These are phyloP conservation scores for Ips nitidus DNA, from an alignment of 1,140 invertebrate species.

Conservation along the genomic window DNA sequence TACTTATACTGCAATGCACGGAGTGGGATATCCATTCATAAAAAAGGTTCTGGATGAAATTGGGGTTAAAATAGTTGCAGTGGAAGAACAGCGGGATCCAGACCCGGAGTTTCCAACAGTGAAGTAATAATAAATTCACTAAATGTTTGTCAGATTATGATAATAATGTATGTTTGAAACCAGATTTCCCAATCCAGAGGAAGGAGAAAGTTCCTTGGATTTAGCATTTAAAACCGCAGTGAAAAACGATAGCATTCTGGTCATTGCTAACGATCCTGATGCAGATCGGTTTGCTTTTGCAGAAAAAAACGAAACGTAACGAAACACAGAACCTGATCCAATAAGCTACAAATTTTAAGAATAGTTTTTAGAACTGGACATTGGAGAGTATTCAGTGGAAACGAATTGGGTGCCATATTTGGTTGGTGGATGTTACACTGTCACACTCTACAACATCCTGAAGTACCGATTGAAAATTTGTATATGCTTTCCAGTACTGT, in stretches of 20 bases:
- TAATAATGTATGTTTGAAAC: slow-evolving; percentile 24
- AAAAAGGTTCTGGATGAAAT: slow-evolving; percentile 72
- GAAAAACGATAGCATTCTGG: slow-evolving; percentile 66
- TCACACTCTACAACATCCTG: slow-evolving; percentile 56
- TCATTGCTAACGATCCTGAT: slow-evolving; percentile 99
- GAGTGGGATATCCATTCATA: slow-evolving; percentile 87
- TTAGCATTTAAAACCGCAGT: slow-evolving; percentile 85
- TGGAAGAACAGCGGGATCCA: slow-evolving; percentile 82
- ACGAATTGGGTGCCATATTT: slow-evolving; percentile 91
- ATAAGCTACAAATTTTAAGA: not conserved
- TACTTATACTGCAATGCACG: slow-evolving; percentile 97
- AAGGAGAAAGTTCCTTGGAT: slow-evolving; percentile 84
- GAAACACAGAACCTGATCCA: not conserved
- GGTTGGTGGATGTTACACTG: slow-evolving; percentile 89
- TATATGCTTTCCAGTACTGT: slow-evolving; percentile 94
- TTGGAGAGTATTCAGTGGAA: slow-evolving; percentile 94
- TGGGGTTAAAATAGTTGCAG: slow-evolving; percentile 71
- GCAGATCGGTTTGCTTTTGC: slow-evolving; percentile 95
- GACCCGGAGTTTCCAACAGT: slow-evolving; percentile 98
- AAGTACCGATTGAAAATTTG: slow-evolving; percentile 56
- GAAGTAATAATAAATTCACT: slow-evolving; percentile 50
- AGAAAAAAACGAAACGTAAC: slow-evolving; percentile 64
- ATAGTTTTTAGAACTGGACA: slow-evolving; percentile 58
- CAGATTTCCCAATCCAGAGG: slow-evolving; percentile 96
- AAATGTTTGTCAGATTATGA: slow-evolving; percentile 2